A percentile compares a stretch with the other conserved stretches of the same genome.
Conservation (phyloP, 2,113 vertebrate species). For the Vidua macroura region DNA sequence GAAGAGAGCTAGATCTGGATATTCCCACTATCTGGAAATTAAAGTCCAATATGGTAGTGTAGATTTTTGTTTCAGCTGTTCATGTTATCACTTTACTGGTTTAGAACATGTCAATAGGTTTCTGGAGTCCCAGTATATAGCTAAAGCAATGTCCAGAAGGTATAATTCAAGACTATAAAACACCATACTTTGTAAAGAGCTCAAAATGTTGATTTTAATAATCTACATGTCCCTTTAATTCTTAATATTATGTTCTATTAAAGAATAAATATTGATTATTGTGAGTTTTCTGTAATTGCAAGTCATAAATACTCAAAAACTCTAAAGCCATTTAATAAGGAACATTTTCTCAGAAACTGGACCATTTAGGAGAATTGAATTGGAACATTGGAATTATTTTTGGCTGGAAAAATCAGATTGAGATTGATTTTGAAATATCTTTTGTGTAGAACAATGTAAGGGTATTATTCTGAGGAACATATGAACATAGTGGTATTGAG, state of each 20-base stretch:
- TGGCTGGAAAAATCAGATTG: neutral
- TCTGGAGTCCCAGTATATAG: neutral
- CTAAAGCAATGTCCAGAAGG: neutral
- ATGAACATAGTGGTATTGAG: neutral
- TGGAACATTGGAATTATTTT: neutral
- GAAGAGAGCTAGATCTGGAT: neutral
- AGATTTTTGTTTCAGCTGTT: neutral
- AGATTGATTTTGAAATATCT: neutral
- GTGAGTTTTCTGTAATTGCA: neutral
- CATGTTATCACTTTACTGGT: neutral
- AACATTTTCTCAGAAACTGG: neutral
- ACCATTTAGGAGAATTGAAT: neutral
- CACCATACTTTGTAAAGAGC: neutral
- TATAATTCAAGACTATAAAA: neutral
- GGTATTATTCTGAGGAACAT: neutral
- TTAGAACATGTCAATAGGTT: neutral
- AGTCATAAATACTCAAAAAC: neutral
- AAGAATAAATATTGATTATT: neutral
- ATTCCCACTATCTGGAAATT: neutral
- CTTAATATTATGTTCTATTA: neutral
- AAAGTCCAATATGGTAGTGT: accelerated
- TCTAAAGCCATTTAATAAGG: neutral
- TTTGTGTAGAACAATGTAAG: neutral
- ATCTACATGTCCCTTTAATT: neutral
- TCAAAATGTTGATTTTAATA: neutral